phyloP scores from a whole-genome alignment of 2,888 invertebrate species.

The Drosophila eohydei region DNA sequence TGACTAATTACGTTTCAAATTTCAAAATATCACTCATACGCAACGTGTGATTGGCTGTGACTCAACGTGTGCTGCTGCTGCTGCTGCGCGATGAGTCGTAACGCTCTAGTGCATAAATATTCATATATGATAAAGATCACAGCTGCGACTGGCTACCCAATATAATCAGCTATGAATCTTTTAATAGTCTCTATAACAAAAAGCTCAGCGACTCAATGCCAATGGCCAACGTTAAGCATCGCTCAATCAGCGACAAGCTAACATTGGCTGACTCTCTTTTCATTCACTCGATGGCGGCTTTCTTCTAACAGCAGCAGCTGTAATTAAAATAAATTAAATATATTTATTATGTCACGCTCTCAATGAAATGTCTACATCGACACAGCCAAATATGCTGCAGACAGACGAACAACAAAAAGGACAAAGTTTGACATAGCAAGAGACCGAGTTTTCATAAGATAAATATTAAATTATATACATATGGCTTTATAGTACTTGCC shows the following conservation, averaged over 20 bases:
- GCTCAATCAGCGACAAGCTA: slow-evolving; percentile 63
- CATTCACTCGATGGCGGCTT: slow-evolving; percentile 61
- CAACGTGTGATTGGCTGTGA: slow-evolving; percentile 42
- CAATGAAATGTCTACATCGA: slow-evolving; percentile 1
- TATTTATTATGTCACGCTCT: slow-evolving; percentile 82
- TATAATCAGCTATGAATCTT: slow-evolving; percentile 56
- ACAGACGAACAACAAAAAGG: background rate
- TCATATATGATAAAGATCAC: slow-evolving; percentile 32
- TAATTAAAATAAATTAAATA: slow-evolving; percentile 82
- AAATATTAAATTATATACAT: background rate
- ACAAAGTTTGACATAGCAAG: background rate
- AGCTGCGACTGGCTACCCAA: slow-evolving; percentile 41
- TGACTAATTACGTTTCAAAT: slow-evolving; percentile 46
- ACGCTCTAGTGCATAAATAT: slow-evolving; percentile 38
- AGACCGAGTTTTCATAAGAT: background rate
- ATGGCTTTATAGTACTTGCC: slow-evolving; percentile 37
- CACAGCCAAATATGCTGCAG: background rate
- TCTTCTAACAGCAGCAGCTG: slow-evolving; percentile 62
- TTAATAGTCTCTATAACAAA: slow-evolving; percentile 50
- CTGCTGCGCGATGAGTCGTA: slow-evolving; percentile 17
- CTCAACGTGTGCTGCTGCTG: slow-evolving; percentile 24
- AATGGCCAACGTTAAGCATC: slow-evolving; percentile 70
- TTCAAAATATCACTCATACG: slow-evolving; percentile 57
- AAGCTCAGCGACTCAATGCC: slow-evolving; percentile 46
- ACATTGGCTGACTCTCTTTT: slow-evolving; percentile 22